Percentiles rank a stretch among this genome's conserved stretches.
phyloP scores from a whole-genome alignment of 2,888 invertebrate species.

The Thyatira batis region DNA sequence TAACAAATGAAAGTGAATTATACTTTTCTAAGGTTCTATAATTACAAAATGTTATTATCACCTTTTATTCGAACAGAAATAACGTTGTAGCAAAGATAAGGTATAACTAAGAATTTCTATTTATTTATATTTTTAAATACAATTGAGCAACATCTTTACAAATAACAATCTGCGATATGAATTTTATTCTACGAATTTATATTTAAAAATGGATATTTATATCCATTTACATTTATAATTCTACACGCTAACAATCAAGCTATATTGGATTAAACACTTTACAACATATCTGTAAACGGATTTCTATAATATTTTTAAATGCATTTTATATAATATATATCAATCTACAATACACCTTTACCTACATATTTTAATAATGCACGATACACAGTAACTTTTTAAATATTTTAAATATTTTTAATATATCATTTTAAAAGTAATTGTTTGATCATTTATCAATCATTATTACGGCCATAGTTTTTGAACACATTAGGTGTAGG shows the following conservation, averaged over 20 bases:
- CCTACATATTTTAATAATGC: not conserved
- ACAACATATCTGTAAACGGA: too few species aligned
- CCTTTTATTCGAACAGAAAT: not conserved
- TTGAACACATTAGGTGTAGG: constrained; percentile 25
- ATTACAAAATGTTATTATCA: not conserved
- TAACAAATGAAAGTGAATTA: not conserved
- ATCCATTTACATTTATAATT: too few species aligned
- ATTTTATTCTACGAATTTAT: too few species aligned
- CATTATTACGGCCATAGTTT: constrained; percentile 36
- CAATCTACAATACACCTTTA: not conserved
- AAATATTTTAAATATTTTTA: not conserved
- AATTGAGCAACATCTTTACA: not conserved
- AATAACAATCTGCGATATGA: too few species aligned
- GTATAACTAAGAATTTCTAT: not conserved
- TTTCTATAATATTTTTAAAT: too few species aligned
- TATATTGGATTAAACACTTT: too few species aligned
- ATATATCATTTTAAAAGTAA: not conserved
- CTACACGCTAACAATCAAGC: too few species aligned
- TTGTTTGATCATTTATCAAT: constrained; percentile 5
- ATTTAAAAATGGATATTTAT: too few species aligned
- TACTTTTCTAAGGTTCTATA: not conserved
- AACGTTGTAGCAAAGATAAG: not conserved
- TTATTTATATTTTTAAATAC: not conserved
- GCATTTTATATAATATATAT: too few species aligned
- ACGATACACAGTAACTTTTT: not conserved